Evolutionary conservation across 2,113 vertebrate genomes (phyloP).

Genomic region (Balaenoptera acutorostrata): DNA sequence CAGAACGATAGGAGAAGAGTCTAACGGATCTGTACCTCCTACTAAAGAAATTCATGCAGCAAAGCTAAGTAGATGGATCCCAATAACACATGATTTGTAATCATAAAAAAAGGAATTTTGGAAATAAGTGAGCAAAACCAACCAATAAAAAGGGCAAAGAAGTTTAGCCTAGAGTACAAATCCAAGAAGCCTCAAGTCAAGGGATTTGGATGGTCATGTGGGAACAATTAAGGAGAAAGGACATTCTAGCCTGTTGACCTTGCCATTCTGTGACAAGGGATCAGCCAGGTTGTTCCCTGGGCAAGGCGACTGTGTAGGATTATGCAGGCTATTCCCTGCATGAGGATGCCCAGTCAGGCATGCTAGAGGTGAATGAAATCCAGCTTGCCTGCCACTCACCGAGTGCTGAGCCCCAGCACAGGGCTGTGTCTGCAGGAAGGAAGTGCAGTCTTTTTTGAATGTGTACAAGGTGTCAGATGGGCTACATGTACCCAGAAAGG

Average conservation of each 20-base stretch:
- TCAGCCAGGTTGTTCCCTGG: not conserved
- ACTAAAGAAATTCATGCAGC: not conserved
- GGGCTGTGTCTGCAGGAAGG: not conserved
- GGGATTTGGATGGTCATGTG: not conserved
- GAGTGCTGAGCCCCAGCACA: not conserved
- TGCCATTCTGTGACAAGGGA: not conserved
- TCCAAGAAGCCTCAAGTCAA: not conserved
- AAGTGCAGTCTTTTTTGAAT: not conserved
- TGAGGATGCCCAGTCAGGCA: not conserved
- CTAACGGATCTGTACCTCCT: not conserved
- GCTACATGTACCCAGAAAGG: not conserved
- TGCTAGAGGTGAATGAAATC: not conserved
- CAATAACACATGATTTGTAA: not conserved
- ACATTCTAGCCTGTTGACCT: not conserved
- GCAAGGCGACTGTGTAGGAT: not conserved
- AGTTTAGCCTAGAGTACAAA: not conserved
- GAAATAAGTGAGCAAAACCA: not conserved
- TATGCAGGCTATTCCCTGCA: not conserved
- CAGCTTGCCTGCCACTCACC: not conserved
- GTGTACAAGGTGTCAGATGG: not conserved
- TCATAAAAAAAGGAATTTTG: not conserved
- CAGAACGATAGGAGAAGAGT: not conserved
- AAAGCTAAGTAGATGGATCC: not conserved
- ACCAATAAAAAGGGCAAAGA: not conserved
- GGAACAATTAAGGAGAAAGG: not conserved